Conservation (phyloP, 2,888 invertebrate genomes). For the Papilio gigon region DNA sequence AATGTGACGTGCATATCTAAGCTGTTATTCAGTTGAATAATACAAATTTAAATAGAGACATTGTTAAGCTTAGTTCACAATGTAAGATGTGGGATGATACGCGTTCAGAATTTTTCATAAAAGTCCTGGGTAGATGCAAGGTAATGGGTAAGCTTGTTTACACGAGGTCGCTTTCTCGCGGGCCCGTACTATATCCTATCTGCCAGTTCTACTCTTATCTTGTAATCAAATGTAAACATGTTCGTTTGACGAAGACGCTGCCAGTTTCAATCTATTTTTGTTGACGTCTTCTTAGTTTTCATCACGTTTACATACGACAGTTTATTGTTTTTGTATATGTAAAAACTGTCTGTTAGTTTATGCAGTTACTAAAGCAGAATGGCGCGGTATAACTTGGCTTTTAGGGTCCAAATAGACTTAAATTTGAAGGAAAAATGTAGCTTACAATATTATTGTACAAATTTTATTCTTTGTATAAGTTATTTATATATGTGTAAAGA, state of each 20-base stretch:
- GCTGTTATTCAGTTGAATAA: slow-evolving; percentile 5
- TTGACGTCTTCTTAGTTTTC: slow-evolving; percentile 19
- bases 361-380: too few species aligned
- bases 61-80: slow-evolving; percentile 10
- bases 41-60: slow-evolving; percentile 26
- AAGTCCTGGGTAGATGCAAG: slow-evolving; percentile 34
- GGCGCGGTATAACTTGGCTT: too few species aligned
- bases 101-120: slow-evolving; percentile 26
- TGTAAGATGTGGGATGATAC: slow-evolving; percentile 22
- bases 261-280: slow-evolving; percentile 31
- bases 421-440: too few species aligned
- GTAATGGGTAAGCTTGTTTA: slow-evolving; percentile 66
- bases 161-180: slow-evolving; percentile 64
- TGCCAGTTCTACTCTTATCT: slow-evolving; percentile 49
- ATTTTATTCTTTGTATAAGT: too few species aligned
- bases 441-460: too few species aligned
- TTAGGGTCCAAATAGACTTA: too few species aligned
- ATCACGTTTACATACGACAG: not conserved
- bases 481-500: too few species aligned
- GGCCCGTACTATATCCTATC: slow-evolving; percentile 41
- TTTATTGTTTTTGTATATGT: not conserved
- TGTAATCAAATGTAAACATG: slow-evolving; percentile 56
- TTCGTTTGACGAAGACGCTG: slow-evolving; percentile 38
- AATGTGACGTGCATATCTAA: slow-evolving; percentile 37
- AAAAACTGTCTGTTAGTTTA: not conserved